Evolutionary conservation across 2,888 invertebrate genomes (phyloP).

Genomic region (Bruchidius siliquastri): DNA sequence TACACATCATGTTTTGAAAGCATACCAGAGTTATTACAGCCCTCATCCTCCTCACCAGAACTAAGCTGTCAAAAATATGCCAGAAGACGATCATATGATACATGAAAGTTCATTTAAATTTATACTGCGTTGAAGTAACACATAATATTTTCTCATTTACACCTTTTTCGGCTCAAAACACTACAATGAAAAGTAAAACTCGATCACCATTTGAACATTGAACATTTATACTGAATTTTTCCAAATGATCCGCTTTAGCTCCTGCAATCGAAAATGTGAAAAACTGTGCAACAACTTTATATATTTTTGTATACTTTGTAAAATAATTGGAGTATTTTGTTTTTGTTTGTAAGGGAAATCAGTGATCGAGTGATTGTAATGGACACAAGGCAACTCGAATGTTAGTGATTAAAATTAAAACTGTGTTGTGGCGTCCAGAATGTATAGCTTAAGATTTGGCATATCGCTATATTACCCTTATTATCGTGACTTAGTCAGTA

Average conservation of each 20-base stretch:
- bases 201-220: too few relatives aligned
- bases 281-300: background rate
- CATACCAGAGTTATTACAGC: too few relatives aligned
- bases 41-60: too few relatives aligned
- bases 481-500: constrained; percentile 24
- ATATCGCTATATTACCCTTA: constrained; percentile 27
- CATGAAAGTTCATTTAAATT: too few relatives aligned
- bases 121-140: too few relatives aligned
- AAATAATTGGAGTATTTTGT: constrained; percentile 1
- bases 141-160: too few relatives aligned
- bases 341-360: background rate
- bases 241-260: background rate
- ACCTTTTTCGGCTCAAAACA: too few relatives aligned
- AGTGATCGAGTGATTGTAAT: background rate
- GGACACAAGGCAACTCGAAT: constrained; percentile 14
- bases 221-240: background rate
- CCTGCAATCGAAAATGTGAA: background rate
- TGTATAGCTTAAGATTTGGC: constrained; percentile 31
- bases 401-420: constrained; percentile 18
- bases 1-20: too few relatives aligned
- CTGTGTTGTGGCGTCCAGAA: constrained; percentile 32
- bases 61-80: too few relatives aligned
- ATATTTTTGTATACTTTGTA: constrained; percentile 1
- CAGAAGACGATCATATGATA: too few relatives aligned
- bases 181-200: too few relatives aligned